Evolutionary conservation across 1,140 invertebrate genomes (phyloP).

Genomic region (Atopsyche davidsoni): DNA sequence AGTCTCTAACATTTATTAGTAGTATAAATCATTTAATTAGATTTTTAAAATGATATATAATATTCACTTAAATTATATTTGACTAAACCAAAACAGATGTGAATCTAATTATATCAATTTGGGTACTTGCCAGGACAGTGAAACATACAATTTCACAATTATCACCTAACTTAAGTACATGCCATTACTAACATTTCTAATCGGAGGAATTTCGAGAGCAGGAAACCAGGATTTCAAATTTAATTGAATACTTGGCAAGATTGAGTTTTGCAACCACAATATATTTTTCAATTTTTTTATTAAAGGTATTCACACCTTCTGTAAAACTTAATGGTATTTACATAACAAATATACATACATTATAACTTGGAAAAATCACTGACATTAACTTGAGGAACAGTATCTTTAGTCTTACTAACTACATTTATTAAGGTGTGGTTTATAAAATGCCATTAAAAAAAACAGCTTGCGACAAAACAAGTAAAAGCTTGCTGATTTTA

Average conservation of each 20-base stretch:
- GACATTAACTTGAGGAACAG: constrained; percentile 23
- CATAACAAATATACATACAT: constrained; percentile 30
- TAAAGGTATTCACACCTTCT: constrained; percentile 19
- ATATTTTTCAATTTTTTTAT: constrained; percentile 26
- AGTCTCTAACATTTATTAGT: too few species aligned
- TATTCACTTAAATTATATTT: too few species aligned
- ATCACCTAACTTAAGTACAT: too few species aligned
- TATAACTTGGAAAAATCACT: constrained; percentile 27
- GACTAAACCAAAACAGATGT: too few species aligned
- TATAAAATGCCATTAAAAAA: constrained; percentile 20
- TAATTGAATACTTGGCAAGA: too few species aligned
- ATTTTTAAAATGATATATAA: too few species aligned
- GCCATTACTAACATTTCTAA: too few species aligned
- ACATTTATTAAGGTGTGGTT: constrained; percentile 21
- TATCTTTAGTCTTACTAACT: constrained; percentile 18
- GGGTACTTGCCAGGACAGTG: background rate
- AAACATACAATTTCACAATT: background rate
- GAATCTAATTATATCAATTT: too few species aligned
- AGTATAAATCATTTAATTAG: too few species aligned
- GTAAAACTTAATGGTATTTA: constrained; percentile 30
- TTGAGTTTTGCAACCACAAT: too few species aligned
- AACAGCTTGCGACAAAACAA: constrained; percentile 10
- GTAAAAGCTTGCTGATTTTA: constrained; percentile 16
- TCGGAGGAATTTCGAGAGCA: too few species aligned
- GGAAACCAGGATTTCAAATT: too few species aligned